Evolutionary conservation across 2,113 vertebrate species (phyloP).

Genomic region (Phalacrocorax brasilianus): DNA sequence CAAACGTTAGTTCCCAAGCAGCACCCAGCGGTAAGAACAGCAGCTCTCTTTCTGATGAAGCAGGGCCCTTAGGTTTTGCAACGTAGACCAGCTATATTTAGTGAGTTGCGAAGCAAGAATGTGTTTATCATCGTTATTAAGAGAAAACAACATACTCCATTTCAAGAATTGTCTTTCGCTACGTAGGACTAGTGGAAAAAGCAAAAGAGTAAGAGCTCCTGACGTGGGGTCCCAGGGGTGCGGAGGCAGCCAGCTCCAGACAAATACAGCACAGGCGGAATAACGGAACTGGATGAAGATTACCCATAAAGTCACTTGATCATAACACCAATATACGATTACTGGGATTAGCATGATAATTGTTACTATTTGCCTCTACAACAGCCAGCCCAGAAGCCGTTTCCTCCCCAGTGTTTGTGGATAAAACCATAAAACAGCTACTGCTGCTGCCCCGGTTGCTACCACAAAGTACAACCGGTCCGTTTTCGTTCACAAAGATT

Average conservation of each 20-base stretch:
- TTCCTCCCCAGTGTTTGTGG: background rate
- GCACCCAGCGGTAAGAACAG: background rate
- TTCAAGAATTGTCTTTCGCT: background rate
- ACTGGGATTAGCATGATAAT: background rate
- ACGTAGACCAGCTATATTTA: background rate
- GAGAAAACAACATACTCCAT: rapidly evolving
- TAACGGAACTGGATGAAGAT: rapidly evolving
- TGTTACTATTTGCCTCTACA: background rate
- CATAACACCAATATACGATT: rapidly evolving
- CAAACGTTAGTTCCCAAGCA: background rate
- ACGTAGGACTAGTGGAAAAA: background rate
- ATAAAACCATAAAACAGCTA: background rate
- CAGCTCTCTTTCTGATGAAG: background rate
- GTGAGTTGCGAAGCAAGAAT: background rate
- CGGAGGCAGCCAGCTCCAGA: background rate
- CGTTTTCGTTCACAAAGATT: background rate
- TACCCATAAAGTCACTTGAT: background rate
- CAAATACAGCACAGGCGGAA: background rate
- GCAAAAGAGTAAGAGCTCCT: background rate
- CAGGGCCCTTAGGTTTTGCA: background rate
- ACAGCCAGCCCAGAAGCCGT: background rate
- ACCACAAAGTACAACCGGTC: background rate
- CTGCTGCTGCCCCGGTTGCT: rapidly evolving
- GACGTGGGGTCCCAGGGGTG: rapidly evolving
- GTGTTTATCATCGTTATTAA: background rate